Evolutionary conservation across 2,797 vertebrate species (phyloP).

Genomic region (Phoxinus dragarum): DNA sequence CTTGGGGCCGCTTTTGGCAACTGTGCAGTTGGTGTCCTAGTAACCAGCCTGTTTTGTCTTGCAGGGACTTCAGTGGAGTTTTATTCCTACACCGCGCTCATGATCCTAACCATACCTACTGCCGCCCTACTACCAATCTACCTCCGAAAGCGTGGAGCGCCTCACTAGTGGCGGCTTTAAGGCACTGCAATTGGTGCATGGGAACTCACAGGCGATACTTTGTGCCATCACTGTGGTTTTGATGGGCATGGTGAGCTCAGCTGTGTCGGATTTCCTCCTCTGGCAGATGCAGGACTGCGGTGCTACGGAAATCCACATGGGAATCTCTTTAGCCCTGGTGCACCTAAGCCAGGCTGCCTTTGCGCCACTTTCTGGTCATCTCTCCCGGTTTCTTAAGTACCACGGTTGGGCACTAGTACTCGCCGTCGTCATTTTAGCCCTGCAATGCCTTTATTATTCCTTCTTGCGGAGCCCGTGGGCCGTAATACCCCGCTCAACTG

Average conservation of each 20-base stretch:
- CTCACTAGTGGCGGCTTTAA: conserved; percentile 71
- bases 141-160: conserved; percentile 67
- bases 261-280: conserved; percentile 84
- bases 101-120: conserved; percentile 66
- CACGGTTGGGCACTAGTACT: conserved; percentile 67
- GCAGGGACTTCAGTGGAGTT: conserved; percentile 77
- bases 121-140: conserved; percentile 78
- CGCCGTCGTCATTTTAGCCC: conserved; percentile 69
- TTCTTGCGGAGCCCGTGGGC: conserved; percentile 86
- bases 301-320: conserved; percentile 85
- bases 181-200: conserved; percentile 77
- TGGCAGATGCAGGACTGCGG: conserved; percentile 89
- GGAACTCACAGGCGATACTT: conserved; percentile 77
- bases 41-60: conserved; percentile 77
- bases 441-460: conserved; percentile 87
- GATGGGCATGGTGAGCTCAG: conserved; percentile 68
- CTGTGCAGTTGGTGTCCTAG: conserved; percentile 75
- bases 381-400: conserved; percentile 76
- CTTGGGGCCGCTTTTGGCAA: conserved; percentile 78
- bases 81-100: conserved; percentile 75
- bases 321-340: conserved; percentile 73
- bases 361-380: conserved; percentile 58
- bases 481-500: conserved; percentile 79
- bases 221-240: conserved; percentile 77
- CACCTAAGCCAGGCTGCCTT: conserved; percentile 80